Conservation (phyloP, 2,888 invertebrate species). For the Xestia sexstrigata region DNA sequence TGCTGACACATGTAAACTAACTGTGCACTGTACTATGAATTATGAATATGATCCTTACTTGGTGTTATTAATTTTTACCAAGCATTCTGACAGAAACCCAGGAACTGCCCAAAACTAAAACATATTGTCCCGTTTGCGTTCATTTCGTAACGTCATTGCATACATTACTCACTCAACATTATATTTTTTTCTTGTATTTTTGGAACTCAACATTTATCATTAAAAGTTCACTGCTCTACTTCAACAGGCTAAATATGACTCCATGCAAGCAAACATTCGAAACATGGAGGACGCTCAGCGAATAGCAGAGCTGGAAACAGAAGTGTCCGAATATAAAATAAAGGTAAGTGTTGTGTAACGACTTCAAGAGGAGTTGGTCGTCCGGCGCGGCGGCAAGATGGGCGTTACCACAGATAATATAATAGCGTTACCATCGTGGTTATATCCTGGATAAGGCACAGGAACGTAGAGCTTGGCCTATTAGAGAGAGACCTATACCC, state of each 20-base stretch:
- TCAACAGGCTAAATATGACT: slow-evolving; percentile 95
- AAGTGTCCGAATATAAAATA: slow-evolving; percentile 97
- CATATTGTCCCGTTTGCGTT: slow-evolving; percentile 1
- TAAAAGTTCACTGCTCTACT: not conserved
- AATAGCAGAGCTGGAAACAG: slow-evolving; percentile 97
- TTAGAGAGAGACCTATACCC: no score
- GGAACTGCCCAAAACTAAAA: not conserved
- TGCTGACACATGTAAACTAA: not conserved
- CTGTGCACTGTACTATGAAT: not conserved
- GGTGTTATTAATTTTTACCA: not conserved
- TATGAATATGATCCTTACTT: not conserved
- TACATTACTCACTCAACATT: not conserved
- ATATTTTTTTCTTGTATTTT: not conserved
- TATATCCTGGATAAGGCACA: not conserved
- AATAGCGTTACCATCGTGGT: not conserved
- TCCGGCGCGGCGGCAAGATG: not conserved
- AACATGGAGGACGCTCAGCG: slow-evolving; percentile 98
- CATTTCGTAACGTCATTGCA: slow-evolving; percentile 15
- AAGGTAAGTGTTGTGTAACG: slow-evolving; percentile 91
- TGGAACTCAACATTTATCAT: not conserved
- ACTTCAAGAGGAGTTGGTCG: not conserved
- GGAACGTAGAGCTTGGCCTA: not conserved
- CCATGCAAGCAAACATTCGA: slow-evolving; percentile 97
- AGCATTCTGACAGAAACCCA: not conserved
- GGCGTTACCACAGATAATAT: no score